Evolutionary conservation across 2,113 vertebrate species (phyloP).

Genomic region (Rhinolophus ferrumequinum): DNA sequence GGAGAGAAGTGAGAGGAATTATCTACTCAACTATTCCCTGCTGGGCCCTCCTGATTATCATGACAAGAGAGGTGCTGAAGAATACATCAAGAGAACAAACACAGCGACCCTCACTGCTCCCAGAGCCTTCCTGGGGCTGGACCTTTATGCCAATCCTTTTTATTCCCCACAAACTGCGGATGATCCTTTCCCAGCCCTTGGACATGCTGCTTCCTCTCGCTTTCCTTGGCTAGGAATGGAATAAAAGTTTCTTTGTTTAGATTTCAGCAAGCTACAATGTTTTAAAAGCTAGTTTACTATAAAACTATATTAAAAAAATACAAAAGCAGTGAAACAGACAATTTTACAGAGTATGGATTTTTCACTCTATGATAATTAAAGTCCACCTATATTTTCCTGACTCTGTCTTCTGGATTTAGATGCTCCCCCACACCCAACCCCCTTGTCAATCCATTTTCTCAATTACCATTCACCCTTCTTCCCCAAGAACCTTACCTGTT

Average conservation of each 20-base stretch:
- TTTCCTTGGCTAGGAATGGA: constrained; percentile 3
- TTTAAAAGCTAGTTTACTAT: constrained; percentile 31
- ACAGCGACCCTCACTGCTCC: not conserved
- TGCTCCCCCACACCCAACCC: not conserved
- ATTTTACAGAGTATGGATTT: not conserved
- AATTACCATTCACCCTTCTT: not conserved
- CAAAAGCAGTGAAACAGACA: constrained; percentile 30
- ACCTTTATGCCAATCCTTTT: not conserved
- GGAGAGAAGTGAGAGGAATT: not conserved
- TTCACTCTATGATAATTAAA: not conserved
- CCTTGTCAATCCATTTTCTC: not conserved
- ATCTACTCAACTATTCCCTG: not conserved
- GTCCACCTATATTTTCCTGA: not conserved
- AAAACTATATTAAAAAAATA: constrained; percentile 34
- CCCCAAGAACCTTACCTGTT: constrained; percentile 89
- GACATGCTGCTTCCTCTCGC: not conserved
- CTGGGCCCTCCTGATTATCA: not conserved
- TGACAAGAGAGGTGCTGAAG: not conserved
- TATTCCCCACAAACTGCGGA: not conserved
- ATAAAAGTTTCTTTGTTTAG: constrained; percentile 4
- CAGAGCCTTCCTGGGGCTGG: not conserved
- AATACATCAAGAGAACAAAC: not conserved
- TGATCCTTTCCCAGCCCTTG: not conserved
- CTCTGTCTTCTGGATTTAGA: not conserved
- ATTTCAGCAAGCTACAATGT: not conserved